These are phyloP conservation scores for Tetramorium simillimum DNA, from an alignment of 1,140 invertebrate species.

Conservation along the genomic window DNA sequence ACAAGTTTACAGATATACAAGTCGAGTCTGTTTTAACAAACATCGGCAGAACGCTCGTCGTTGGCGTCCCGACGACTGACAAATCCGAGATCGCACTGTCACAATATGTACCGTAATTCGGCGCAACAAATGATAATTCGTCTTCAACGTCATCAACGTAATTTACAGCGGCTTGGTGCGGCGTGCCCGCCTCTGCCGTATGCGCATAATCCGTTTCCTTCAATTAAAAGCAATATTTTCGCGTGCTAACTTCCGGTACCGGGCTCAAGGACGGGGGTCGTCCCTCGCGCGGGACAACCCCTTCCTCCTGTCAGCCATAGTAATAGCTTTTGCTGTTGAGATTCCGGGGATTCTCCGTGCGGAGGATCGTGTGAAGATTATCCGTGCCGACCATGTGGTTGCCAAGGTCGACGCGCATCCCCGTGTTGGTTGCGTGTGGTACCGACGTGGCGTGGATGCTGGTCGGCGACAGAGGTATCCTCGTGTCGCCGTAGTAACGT, in stretches of 20 bases:
- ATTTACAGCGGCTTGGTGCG: conserved; percentile 53
- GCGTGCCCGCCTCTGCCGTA: conserved; percentile 34
- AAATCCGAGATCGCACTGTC: conserved; percentile 21
- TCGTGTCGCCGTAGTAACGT: conserved; percentile 80
- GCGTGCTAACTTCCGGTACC: conserved; percentile 83
- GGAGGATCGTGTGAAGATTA: conserved; percentile 82
- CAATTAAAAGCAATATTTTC: conserved; percentile 84
- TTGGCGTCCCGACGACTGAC: neutral
- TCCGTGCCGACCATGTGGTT: conserved; percentile 85
- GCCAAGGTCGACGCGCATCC: conserved; percentile 82
- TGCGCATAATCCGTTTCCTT: conserved; percentile 46
- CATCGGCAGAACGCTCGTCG: neutral
- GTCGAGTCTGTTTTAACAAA: neutral
- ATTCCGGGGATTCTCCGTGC: conserved; percentile 84
- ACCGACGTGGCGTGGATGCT: conserved; percentile 55
- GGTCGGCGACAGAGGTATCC: conserved; percentile 80
- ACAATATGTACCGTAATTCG: neutral
- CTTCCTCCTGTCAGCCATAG: conserved; percentile 87
- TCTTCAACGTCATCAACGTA: conserved; percentile 33
- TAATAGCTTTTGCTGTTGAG: conserved; percentile 87
- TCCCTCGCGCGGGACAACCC: conserved; percentile 82
- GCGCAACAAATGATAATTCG: neutral
- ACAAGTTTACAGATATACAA: conserved; percentile 1
- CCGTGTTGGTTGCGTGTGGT: conserved; percentile 60
- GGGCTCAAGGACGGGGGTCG: conserved; percentile 83